Percentiles rank a stretch among this genome's conserved stretches.
These are phyloP conservation scores for Tribolium freemani DNA, from an alignment of 2,888 invertebrate species.

Conservation along the genomic window DNA sequence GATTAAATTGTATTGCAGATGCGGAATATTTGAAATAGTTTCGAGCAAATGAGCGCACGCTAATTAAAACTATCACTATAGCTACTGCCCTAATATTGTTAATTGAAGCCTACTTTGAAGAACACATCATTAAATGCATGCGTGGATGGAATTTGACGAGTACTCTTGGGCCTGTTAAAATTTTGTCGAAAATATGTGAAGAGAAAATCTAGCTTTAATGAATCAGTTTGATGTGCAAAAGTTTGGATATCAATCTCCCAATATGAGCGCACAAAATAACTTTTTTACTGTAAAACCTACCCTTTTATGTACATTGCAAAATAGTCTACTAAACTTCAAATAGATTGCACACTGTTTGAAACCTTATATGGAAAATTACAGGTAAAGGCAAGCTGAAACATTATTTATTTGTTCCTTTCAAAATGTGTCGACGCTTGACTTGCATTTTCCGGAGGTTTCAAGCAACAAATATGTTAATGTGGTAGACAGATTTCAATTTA, in stretches of 20 bases:
- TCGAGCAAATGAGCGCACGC: slow-evolving; percentile 2
- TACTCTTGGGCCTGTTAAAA: neutral
- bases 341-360: neutral
- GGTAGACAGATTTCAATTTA: neutral
- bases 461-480: neutral
- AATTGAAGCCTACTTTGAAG: neutral
- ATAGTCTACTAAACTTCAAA: neutral
- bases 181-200: too few species aligned
- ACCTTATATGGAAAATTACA: neutral
- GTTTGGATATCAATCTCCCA: too few species aligned
- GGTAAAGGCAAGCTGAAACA: neutral
- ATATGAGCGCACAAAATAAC: too few species aligned
- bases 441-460: neutral
- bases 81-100: neutral
- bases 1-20: slow-evolving; percentile 29
- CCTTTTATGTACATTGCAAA: neutral
- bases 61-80: slow-evolving; percentile 21
- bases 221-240: too few species aligned
- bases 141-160: neutral
- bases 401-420: neutral
- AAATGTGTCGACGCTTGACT: neutral
- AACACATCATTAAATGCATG: neutral
- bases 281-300: neutral
- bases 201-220: too few species aligned
- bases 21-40: slow-evolving; percentile 28